phyloP scores from a whole-genome alignment of 2,797 vertebrate species.

The Tragopan temminckii region DNA sequence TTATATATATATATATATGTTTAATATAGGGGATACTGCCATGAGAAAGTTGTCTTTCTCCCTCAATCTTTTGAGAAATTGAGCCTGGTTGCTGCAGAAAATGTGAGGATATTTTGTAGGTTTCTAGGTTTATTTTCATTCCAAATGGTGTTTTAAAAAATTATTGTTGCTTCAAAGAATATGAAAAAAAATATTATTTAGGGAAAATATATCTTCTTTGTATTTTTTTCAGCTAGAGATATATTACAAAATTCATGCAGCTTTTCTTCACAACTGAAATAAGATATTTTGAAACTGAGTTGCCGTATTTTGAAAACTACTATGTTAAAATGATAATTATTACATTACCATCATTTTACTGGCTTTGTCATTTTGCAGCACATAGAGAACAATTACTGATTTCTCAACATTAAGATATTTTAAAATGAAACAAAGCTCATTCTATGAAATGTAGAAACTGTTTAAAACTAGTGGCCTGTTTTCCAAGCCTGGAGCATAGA shows the following conservation, averaged over 20 bases:
- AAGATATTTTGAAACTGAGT: not conserved
- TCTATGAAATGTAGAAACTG: constrained; percentile 14
- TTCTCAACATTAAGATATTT: constrained; percentile 44
- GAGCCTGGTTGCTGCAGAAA: constrained; percentile 10
- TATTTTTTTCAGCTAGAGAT: constrained; percentile 9
- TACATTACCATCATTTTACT: constrained; percentile 5
- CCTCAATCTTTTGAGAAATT: not conserved
- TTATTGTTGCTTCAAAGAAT: not conserved
- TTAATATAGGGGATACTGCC: constrained; percentile 27
- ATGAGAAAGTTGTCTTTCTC: not conserved
- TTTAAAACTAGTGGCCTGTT: constrained; percentile 10
- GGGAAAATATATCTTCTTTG: not conserved
- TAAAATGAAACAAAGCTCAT: not conserved
- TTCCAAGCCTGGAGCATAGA: constrained; percentile 35
- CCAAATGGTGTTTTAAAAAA: not conserved
- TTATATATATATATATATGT: no score
- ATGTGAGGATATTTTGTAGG: not conserved
- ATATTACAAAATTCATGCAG: not conserved
- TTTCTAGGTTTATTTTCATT: not conserved
- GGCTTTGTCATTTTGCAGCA: constrained; percentile 41
- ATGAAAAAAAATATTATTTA: not conserved
- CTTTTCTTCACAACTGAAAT: constrained; percentile 39
- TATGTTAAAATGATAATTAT: constrained; percentile 57
- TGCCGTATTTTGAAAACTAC: constrained; percentile 36
- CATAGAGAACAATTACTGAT: not conserved